A percentile compares a stretch with the other conserved stretches of the same genome.
These are phyloP conservation scores for Clivina fossor DNA, from an alignment of 2,888 invertebrate species.

Conservation along the genomic window DNA sequence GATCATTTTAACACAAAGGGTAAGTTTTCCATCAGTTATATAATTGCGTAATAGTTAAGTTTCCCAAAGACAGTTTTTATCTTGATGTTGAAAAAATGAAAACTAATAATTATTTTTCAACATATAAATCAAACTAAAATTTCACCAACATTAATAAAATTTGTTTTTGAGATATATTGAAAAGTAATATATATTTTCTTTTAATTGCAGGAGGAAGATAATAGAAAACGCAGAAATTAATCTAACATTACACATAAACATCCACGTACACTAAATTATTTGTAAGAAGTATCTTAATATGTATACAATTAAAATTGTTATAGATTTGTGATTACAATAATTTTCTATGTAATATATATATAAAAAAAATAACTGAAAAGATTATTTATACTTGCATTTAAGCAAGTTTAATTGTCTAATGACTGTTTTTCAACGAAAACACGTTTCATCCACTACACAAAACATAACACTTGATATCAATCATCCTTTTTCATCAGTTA, in stretches of 20 bases:
- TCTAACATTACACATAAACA: conserved; percentile 10
- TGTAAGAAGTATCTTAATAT: conserved; percentile 20
- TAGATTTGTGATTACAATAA: conserved; percentile 28
- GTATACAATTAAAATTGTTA: conserved; percentile 22
- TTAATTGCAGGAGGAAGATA: conserved; percentile 50
- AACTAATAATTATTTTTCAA: background rate
- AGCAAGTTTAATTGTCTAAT: conserved; percentile 6
- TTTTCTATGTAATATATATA: conserved; percentile 28
- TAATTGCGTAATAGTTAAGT: conserved; percentile 45
- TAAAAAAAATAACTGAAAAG: conserved; percentile 13
- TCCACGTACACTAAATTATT: conserved; percentile 23
- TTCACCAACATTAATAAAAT: too few relatives aligned
- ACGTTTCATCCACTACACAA: conserved; percentile 2
- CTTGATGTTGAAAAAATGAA: background rate
- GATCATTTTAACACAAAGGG: conserved; percentile 88
- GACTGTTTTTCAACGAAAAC: conserved; percentile 28
- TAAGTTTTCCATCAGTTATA: conserved; percentile 49
- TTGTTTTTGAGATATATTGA: conserved; percentile 4
- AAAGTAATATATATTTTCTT: conserved; percentile 26
- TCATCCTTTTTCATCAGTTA: conserved; percentile 22
- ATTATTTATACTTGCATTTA: background rate
- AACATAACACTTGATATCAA: conserved; percentile 3
- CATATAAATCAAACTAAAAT: too few relatives aligned
- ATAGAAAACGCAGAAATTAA: conserved; percentile 51
- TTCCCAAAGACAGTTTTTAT: conserved; percentile 7